phyloP scores from a whole-genome alignment of 2,113 vertebrate genomes.

The Geococcyx californianus region DNA sequence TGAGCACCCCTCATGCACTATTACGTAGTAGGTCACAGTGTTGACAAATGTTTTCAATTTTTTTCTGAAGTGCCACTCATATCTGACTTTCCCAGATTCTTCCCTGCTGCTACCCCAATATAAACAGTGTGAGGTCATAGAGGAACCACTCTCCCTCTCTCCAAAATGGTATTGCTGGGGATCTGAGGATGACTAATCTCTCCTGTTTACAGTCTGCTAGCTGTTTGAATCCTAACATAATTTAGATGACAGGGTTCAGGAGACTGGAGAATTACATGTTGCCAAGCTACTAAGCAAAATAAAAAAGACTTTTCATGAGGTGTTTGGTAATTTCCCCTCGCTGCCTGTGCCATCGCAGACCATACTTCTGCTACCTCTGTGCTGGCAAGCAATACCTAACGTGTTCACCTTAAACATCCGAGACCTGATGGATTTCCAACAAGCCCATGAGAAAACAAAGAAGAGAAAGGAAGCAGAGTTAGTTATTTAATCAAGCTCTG shows the following conservation, averaged over 20 bases:
- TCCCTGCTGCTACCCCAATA: constrained; percentile 9
- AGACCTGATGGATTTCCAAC: background rate
- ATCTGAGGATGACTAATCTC: constrained; percentile 49
- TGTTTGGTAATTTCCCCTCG: background rate
- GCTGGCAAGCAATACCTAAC: background rate
- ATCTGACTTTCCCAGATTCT: constrained; percentile 29
- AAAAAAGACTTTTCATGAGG: background rate
- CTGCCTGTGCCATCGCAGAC: background rate
- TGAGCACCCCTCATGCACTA: constrained; percentile 4
- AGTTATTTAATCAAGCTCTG: background rate
- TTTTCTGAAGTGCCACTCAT: constrained; percentile 9
- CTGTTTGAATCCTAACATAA: constrained; percentile 49
- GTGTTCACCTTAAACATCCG: background rate
- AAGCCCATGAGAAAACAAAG: background rate
- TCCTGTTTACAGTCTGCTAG: constrained; percentile 56
- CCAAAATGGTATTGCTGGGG: constrained; percentile 23
- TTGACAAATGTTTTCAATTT: constrained; percentile 44
- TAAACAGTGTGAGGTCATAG: background rate
- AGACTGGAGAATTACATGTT: constrained; percentile 45
- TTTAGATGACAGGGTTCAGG: constrained; percentile 42
- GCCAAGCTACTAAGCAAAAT: constrained; percentile 29
- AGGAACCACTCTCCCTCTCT: constrained; percentile 23
- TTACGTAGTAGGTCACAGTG: background rate
- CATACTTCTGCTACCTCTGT: background rate
- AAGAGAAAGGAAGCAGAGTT: background rate